Evolutionary conservation across 2,113 vertebrate genomes (phyloP).

Genomic region (Oryzias javanicus): DNA sequence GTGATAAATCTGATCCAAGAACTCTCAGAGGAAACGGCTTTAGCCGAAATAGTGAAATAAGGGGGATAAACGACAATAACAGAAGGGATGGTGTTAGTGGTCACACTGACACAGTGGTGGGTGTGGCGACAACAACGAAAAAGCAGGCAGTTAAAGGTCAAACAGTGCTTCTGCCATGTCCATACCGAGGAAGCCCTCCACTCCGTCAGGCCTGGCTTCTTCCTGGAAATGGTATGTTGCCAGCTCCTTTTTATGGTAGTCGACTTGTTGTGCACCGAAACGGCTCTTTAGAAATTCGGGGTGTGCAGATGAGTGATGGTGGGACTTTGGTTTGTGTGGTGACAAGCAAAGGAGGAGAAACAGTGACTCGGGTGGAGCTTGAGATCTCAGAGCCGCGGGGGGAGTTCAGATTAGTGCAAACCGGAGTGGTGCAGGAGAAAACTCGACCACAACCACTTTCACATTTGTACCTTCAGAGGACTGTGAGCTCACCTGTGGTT

Average conservation of each 20-base stretch:
- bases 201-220: slow-evolving; percentile 86
- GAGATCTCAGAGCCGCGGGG: slow-evolving; percentile 70
- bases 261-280: slow-evolving; percentile 87
- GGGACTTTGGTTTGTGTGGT: slow-evolving; percentile 84
- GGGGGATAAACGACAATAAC: slow-evolving; percentile 10
- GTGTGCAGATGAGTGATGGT: slow-evolving; percentile 74
- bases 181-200: slow-evolving; percentile 79
- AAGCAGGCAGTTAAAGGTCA: slow-evolving; percentile 73
- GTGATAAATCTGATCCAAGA: slow-evolving; percentile 26
- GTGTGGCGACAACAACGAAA: slow-evolving; percentile 66
- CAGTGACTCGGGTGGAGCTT: slow-evolving; percentile 80
- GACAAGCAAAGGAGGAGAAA: slow-evolving; percentile 84
- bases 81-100: slow-evolving; percentile 18
- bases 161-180: slow-evolving; percentile 83
- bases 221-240: slow-evolving; percentile 85
- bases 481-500: neutral
- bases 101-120: slow-evolving; percentile 17
- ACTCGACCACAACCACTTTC: slow-evolving; percentile 6
- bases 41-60: slow-evolving; percentile 18
- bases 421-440: slow-evolving; percentile 9
- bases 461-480: slow-evolving; percentile 47
- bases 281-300: slow-evolving; percentile 85
- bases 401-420: slow-evolving; percentile 56
- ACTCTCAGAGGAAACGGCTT: slow-evolving; percentile 26
- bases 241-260: slow-evolving; percentile 86